These are phyloP conservation scores for Melanaphis sacchari DNA, from an alignment of 1,140 invertebrate genomes.

Conservation along the genomic window DNA sequence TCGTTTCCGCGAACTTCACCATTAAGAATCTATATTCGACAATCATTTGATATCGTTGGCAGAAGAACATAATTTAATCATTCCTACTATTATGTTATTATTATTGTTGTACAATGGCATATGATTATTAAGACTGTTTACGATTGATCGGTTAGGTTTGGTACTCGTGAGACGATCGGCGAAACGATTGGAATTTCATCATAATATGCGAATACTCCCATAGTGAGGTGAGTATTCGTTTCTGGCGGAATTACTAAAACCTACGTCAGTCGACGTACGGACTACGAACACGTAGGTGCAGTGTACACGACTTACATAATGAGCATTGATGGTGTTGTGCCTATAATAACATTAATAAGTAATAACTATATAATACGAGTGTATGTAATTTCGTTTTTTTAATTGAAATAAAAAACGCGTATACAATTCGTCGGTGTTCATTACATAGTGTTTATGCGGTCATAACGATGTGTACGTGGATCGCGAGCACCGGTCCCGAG, in stretches of 20 bases:
- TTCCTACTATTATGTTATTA: background rate
- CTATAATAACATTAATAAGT: background rate
- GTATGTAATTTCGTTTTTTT: conserved; percentile 11
- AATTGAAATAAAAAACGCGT: conserved; percentile 3
- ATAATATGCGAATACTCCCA: no score
- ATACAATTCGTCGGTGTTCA: background rate
- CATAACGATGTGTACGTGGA: background rate
- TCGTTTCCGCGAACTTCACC: no score
- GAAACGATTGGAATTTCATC: background rate
- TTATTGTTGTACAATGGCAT: background rate
- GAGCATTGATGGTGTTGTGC: background rate
- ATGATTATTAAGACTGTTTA: background rate
- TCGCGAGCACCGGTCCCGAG: background rate
- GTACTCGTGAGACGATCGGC: no score
- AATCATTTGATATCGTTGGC: no score
- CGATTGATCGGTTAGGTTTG: background rate
- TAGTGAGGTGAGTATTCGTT: background rate
- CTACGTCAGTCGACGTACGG: background rate
- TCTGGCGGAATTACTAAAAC: background rate
- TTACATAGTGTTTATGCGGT: background rate
- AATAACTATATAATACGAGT: background rate
- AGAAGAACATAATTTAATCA: no score
- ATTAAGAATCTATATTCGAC: no score
- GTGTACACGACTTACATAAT: background rate
- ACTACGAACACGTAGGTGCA: no score